These are phyloP conservation scores for Bergia puertoricense DNA, from an alignment of 92 coral and sea anemone species.

Conservation along the genomic window DNA sequence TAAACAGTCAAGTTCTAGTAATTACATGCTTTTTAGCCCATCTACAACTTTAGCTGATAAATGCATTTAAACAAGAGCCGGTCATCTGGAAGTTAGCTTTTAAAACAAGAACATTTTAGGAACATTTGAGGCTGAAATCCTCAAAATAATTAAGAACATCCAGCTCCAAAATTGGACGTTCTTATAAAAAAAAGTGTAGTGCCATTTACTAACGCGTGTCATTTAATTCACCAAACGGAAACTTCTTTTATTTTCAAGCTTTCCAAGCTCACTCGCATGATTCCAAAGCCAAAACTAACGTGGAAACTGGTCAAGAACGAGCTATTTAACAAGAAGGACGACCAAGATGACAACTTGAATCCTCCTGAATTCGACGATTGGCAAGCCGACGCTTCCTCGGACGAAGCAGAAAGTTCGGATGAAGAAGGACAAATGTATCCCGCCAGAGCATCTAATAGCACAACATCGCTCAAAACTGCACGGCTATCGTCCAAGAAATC, in stretches of 20 bases:
- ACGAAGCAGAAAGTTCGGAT: constrained; percentile 14
- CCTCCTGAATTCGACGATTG: constrained; percentile 38
- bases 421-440: neutral
- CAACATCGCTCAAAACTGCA: neutral
- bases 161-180: too few species aligned
- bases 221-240: too few species aligned
- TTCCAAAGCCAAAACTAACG: constrained; percentile 32
- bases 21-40: too few species aligned
- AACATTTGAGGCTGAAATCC: too few species aligned
- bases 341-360: constrained; percentile 1
- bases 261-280: constrained; percentile 1
- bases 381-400: constrained; percentile 31
- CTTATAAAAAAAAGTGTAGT: too few species aligned
- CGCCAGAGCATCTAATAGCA: neutral
- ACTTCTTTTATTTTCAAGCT: neutral
- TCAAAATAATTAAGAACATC: too few species aligned
- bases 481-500: neutral
- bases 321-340: constrained; percentile 17
- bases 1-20: too few species aligned
- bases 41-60: too few species aligned
- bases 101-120: too few species aligned
- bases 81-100: too few species aligned
- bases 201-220: too few species aligned
- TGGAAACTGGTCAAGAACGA: constrained; percentile 41
- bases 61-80: too few species aligned